Conservation (phyloP, 2,888 invertebrate species). For the Acleris cristana region DNA sequence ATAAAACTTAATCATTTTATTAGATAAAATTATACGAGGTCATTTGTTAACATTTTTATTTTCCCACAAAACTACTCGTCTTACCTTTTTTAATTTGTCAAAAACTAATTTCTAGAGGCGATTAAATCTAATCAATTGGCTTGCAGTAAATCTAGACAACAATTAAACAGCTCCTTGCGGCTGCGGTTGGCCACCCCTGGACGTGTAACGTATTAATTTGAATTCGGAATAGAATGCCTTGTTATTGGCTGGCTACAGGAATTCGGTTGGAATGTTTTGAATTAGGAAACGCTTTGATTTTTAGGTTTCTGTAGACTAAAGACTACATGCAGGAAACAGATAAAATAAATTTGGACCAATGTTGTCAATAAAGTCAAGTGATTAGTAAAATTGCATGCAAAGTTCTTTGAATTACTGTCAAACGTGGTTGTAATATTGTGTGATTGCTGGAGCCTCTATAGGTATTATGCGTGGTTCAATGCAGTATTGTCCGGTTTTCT, state of each 20-base stretch:
- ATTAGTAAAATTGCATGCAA: too few relatives aligned
- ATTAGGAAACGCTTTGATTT: constrained; percentile 8
- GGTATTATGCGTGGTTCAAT: too few relatives aligned
- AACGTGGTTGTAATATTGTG: too few relatives aligned
- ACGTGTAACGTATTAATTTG: constrained; percentile 18
- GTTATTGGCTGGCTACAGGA: constrained; percentile 1
- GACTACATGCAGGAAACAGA: background rate
- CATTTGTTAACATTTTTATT: background rate
- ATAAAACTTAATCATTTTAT: background rate
- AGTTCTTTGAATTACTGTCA: too few relatives aligned
- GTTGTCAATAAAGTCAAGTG: too few relatives aligned
- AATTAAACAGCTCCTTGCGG: constrained; percentile 33
- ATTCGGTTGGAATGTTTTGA: constrained; percentile 15
- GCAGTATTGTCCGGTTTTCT: too few relatives aligned
- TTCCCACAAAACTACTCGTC: background rate
- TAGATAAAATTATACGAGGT: background rate
- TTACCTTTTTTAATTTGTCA: background rate
- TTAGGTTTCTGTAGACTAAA: background rate
- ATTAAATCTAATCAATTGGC: constrained; percentile 62
- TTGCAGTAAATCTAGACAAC: constrained; percentile 67
- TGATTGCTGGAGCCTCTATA: too few relatives aligned
- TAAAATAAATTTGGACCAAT: too few relatives aligned
- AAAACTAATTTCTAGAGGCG: background rate
- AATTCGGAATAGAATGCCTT: constrained; percentile 7
- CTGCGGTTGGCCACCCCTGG: constrained; percentile 35